Conservation (phyloP, 2,888 invertebrate species). For the Oscheius myriophilus region DNA sequence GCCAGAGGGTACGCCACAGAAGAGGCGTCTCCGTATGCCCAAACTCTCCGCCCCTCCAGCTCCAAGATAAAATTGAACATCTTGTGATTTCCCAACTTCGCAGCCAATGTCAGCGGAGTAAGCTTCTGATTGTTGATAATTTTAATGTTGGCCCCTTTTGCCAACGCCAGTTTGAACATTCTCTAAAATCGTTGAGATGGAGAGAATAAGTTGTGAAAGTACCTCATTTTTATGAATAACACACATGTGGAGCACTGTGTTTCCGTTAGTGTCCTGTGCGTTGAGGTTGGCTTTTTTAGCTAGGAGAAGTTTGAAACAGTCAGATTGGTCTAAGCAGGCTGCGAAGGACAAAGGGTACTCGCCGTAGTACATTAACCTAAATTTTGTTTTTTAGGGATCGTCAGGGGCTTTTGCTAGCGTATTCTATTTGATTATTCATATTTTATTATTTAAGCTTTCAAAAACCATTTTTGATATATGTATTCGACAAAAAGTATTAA, state of each 20-base stretch:
- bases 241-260: conserved; percentile 92
- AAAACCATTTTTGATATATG: no score
- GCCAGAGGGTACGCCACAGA: conserved; percentile 79
- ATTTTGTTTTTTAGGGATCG: background rate
- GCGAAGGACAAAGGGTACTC: conserved; percentile 96
- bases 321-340: conserved; percentile 90
- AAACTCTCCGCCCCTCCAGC: conserved; percentile 93
- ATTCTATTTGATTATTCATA: no score
- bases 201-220: background rate
- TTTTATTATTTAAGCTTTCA: no score
- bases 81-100: conserved; percentile 85
- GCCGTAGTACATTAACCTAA: conserved; percentile 95
- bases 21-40: conserved; percentile 87
- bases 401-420: no score
- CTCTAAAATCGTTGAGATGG: conserved; percentile 75
- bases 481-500: no score
- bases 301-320: conserved; percentile 88
- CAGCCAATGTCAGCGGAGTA: conserved; percentile 91
- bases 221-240: conserved; percentile 92
- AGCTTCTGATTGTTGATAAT: conserved; percentile 86
- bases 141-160: conserved; percentile 88
- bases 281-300: conserved; percentile 89
- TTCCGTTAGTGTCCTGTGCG: conserved; percentile 94
- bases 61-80: conserved; percentile 97
- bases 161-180: conserved; percentile 92